Evolutionary conservation across 2,113 vertebrate species (phyloP).

Genomic region (Oreochromis spilurus): DNA sequence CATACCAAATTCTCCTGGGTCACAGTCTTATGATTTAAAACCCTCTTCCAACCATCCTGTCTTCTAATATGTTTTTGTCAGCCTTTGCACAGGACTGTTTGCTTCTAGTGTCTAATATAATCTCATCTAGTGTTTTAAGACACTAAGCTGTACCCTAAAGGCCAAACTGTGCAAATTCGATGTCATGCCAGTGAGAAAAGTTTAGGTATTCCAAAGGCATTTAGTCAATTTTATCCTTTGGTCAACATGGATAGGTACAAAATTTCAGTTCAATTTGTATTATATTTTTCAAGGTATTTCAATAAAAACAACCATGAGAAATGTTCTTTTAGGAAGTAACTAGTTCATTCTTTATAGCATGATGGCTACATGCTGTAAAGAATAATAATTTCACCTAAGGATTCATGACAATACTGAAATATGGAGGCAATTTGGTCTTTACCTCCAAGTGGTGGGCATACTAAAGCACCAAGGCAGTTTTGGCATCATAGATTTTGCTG

Average conservation of each 20-base stretch:
- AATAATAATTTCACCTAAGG: background rate
- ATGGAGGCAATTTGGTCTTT: background rate
- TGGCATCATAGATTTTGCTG: background rate
- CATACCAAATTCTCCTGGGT: background rate
- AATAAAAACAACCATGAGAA: background rate
- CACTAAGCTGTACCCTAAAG: background rate
- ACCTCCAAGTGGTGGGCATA: background rate
- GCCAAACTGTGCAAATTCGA: background rate
- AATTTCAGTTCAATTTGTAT: background rate
- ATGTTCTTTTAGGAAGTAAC: background rate
- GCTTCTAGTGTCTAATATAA: background rate
- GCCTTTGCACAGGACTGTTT: background rate
- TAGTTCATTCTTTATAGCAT: background rate
- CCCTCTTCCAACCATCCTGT: background rate
- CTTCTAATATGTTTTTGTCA: background rate
- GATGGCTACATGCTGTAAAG: too few species aligned
- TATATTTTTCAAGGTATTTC: background rate
- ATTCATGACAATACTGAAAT: background rate
- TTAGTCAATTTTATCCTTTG: background rate
- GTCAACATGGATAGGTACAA: background rate
- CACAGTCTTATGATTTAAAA: background rate
- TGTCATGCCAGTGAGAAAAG: background rate
- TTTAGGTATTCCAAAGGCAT: background rate
- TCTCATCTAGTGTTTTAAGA: background rate
- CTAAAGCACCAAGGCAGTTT: background rate